phyloP scores from a whole-genome alignment of 2,888 invertebrate species.

The Falcaria lacertinaria region DNA sequence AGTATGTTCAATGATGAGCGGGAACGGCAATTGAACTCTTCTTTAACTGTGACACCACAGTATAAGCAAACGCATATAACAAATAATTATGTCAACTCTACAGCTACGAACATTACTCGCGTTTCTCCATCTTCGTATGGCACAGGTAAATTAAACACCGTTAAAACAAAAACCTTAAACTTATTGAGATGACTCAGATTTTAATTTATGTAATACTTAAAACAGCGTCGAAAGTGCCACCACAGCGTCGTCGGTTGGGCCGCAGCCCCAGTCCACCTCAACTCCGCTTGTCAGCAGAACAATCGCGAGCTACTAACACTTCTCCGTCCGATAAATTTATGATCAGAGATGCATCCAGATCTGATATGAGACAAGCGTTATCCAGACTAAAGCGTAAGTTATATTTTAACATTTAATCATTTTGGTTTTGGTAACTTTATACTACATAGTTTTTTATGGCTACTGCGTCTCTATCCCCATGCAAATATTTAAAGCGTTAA shows the following conservation, averaged over 20 bases:
- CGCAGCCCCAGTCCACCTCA: slow-evolving; percentile 65
- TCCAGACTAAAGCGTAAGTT: slow-evolving; percentile 58
- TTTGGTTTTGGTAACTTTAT: too few species aligned
- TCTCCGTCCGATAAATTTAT: slow-evolving; percentile 25
- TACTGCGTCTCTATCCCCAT: too few species aligned
- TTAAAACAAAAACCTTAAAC: too few species aligned
- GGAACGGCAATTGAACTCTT: slow-evolving; percentile 34
- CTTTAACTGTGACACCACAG: slow-evolving; percentile 45
- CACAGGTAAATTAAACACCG: too few species aligned
- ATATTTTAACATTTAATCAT: too few species aligned
- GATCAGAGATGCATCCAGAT: slow-evolving; percentile 38
- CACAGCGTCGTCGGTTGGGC: slow-evolving; percentile 53
- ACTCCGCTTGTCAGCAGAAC: slow-evolving; percentile 30
- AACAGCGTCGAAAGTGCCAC: slow-evolving; percentile 30
- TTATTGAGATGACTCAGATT: too few species aligned
- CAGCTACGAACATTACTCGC: slow-evolving; percentile 16
- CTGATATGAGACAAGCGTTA: slow-evolving; percentile 43
- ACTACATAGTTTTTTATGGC: too few species aligned
- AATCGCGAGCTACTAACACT: slow-evolving; percentile 60
- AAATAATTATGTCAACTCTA: slow-evolving; percentile 16
- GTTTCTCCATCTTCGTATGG: slow-evolving; percentile 27
- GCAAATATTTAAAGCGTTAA: too few species aligned
- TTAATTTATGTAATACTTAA: background rate
- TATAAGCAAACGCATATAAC: slow-evolving; percentile 18
- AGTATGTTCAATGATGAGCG: slow-evolving; percentile 37